Conservation (phyloP, 2,113 vertebrate genomes). For the Gavialis gangeticus region DNA sequence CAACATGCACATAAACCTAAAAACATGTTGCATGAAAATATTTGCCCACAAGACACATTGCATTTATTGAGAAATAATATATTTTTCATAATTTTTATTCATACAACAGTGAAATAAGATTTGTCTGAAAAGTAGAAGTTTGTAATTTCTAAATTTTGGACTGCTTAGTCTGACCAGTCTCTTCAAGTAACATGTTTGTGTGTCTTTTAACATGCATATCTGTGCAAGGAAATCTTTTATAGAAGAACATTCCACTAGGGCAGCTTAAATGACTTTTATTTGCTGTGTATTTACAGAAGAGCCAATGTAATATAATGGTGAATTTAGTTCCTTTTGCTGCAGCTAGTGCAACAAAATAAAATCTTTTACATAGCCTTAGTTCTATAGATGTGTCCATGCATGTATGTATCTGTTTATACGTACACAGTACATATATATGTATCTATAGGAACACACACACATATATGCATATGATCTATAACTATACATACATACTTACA, state of each 20-base stretch:
- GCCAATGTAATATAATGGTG: background rate
- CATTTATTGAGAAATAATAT: constrained; percentile 24
- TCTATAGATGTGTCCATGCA: background rate
- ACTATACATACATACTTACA: background rate
- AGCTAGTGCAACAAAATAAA: background rate
- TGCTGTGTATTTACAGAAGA: background rate
- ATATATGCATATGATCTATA: background rate
- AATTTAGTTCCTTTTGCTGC: background rate
- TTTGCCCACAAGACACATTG: constrained; percentile 10
- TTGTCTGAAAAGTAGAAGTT: constrained; percentile 23
- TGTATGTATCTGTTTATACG: fast-evolving
- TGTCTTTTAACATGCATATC: fast-evolving
- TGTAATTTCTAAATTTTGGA: constrained; percentile 18
- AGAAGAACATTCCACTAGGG: background rate
- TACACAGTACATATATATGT: background rate
- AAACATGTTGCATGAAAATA: constrained; percentile 43
- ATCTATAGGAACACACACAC: background rate
- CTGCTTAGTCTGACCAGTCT: background rate
- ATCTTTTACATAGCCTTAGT: background rate
- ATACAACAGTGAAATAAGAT: constrained; percentile 1
- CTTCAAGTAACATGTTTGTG: background rate
- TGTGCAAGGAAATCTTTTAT: fast-evolving
- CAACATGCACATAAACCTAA: constrained; percentile 19
- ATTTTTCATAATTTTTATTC: constrained; percentile 46
- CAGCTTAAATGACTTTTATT: background rate